Evolutionary conservation across 2,113 vertebrate species (phyloP).

Genomic region (Anguilla rostrata): DNA sequence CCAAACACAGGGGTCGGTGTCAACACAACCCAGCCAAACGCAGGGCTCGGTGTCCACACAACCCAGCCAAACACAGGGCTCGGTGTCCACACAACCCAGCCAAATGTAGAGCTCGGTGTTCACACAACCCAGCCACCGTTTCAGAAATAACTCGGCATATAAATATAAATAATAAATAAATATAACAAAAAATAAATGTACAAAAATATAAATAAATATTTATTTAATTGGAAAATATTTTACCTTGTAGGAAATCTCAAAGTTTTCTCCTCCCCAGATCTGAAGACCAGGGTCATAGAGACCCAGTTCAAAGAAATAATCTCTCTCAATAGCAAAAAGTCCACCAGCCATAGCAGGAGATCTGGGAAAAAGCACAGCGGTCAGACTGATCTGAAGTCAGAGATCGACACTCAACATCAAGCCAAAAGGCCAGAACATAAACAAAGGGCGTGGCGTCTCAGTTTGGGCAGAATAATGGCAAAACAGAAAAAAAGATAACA

Average conservation of each 20-base stretch:
- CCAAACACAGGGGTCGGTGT: background rate
- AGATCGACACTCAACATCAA: too few relatives aligned
- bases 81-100: too few relatives aligned
- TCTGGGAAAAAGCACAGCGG: conserved; percentile 62
- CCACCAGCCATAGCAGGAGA: conserved; percentile 98
- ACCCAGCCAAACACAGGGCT: too few relatives aligned
- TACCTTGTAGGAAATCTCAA: conserved; percentile 99
- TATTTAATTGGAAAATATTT: background rate
- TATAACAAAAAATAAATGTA: too few relatives aligned
- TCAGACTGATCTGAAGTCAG: conserved; percentile 14
- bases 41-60: too few relatives aligned
- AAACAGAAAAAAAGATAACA: background rate
- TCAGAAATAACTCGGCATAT: too few relatives aligned
- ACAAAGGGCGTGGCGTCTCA: background rate
- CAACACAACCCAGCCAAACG: background rate
- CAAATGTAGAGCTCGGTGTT: too few relatives aligned
- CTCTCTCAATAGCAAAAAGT: conserved; percentile 94
- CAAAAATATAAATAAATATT: too few relatives aligned
- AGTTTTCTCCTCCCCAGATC: conserved; percentile 98
- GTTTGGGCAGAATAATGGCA: background rate
- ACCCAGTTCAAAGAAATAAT: conserved; percentile 97
- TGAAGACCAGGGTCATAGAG: conserved; percentile 97
- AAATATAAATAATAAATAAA: too few relatives aligned
- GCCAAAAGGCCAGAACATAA: background rate
- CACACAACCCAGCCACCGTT: too few relatives aligned